Evolutionary conservation across 2,797 vertebrate species (phyloP), one percentile per base, ranked within the genome.

Genomic region (Oryzias sinensis): DNA sequence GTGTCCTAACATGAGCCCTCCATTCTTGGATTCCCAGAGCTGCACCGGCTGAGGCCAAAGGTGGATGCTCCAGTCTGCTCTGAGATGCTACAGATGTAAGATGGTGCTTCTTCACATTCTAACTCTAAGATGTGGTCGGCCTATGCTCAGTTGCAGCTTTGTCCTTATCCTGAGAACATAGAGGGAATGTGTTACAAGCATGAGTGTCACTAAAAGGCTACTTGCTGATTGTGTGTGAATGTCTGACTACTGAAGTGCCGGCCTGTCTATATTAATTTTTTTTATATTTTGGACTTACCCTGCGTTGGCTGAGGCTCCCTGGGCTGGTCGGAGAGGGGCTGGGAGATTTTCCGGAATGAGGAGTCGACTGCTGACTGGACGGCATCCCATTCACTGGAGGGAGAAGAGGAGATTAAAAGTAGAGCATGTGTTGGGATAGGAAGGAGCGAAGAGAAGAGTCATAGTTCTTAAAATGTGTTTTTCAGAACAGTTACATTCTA

Each of bases 361-460:
- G 94, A 84, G 95, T 96, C 69, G 97, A 99, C 69, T 96, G 92
- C 91, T 97, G 97, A 88, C 95, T 98, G 83, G 94, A 94, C 64
- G 94, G 95, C 53, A 90, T 96, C 89, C 97, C 96, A 88, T 99
- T 99, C 76, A 98, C 97, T 98, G 68, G 56, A 62, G 57, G 75
- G 54, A 67, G 53, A 53, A 41, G 43, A 27, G 22, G 16, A 78
- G 51, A 76, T 37, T 37, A 45, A 73, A 76, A 62, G 62, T 50
- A 33, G 74, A 71, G 55, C 64, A 67, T 52, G 22, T 20, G 9
- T 16, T 52, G 49, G 68, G 46, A 58, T 17, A 17, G 54, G 43
- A 13, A 43, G 17, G 45, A 1, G 43, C 43, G 22, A 56, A 8
- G 55, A 44, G 59, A 14, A 44, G 43, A 67, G 70, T 69, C 29